phyloP scores from a whole-genome alignment of 2,113 vertebrate species.

The Mormyrus iriodes region DNA sequence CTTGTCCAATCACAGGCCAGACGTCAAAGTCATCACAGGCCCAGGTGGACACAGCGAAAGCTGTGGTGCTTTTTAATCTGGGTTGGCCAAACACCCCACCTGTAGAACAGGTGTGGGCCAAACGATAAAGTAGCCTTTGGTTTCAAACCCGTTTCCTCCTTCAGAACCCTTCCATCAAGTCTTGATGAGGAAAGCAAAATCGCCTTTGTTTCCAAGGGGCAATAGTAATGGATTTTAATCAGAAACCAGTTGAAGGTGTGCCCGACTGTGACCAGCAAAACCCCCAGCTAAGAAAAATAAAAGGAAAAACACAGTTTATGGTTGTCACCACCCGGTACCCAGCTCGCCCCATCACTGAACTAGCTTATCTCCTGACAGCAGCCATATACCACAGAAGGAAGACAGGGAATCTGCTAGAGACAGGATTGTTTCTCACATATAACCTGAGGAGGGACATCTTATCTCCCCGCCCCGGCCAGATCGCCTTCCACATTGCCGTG shows the following conservation, averaged over 20 bases:
- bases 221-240: conserved; percentile 52
- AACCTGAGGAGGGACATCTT: conserved; percentile 33
- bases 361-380: conserved; percentile 50
- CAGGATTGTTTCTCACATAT: conserved; percentile 34
- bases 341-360: conserved; percentile 21
- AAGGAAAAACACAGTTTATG: conserved; percentile 35
- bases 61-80: not conserved
- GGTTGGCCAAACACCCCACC: conserved; percentile 27
- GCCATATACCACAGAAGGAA: conserved; percentile 27
- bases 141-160: conserved; percentile 30
- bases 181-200: not conserved
- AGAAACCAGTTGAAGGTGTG: conserved; percentile 40
- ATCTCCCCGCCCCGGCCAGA: conserved; percentile 31
- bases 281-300: conserved; percentile 45
- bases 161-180: not conserved
- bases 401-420: conserved; percentile 18
- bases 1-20: not conserved
- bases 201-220: conserved; percentile 37
- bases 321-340: not conserved
- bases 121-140: conserved; percentile 42
- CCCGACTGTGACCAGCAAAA: conserved; percentile 47
- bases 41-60: conserved; percentile 30
- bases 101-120: conserved; percentile 53
- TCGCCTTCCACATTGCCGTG: not conserved
- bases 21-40: not conserved